Percentiles rank a stretch among this genome's conserved stretches.
phyloP scores from a whole-genome alignment of 2,888 invertebrate genomes.

The Syrista parreyssii region DNA sequence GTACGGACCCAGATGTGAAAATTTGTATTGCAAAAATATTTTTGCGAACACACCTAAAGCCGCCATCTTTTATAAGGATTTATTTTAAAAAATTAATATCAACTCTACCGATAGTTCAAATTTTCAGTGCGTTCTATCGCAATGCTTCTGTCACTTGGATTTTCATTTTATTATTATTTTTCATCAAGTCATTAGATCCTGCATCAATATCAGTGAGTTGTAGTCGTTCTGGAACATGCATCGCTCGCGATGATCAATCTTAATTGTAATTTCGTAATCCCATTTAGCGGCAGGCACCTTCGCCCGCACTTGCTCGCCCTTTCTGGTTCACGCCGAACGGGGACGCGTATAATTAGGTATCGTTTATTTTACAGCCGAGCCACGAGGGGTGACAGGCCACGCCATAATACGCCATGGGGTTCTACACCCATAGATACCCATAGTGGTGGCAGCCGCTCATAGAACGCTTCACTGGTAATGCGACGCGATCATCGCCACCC shows the following conservation, averaged over 20 bases:
- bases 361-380: conserved; percentile 63
- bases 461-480: conserved; percentile 62
- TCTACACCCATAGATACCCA: conserved; percentile 27
- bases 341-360: conserved; percentile 62
- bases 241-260: conserved; percentile 39
- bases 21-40: conserved; percentile 29
- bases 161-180: too few relatives aligned
- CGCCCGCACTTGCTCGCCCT: conserved; percentile 53
- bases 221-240: neutral
- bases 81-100: too few relatives aligned
- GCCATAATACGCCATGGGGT: conserved; percentile 31
- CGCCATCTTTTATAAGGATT: too few relatives aligned
- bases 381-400: conserved; percentile 37
- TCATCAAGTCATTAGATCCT: too few relatives aligned
- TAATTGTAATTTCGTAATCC: conserved; percentile 56
- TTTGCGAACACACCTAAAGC: neutral
- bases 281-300: conserved; percentile 46
- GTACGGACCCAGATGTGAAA: conserved; percentile 38
- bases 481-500: conserved; percentile 60
- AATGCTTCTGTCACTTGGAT: too few relatives aligned
- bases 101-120: too few relatives aligned
- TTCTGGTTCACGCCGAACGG: conserved; percentile 22
- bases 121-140: too few relatives aligned
- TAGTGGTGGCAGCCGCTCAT: conserved; percentile 56
- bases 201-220: too few relatives aligned